Evolutionary conservation across 2,797 vertebrate species (phyloP).

Genomic region (Dryobates pubescens): DNA sequence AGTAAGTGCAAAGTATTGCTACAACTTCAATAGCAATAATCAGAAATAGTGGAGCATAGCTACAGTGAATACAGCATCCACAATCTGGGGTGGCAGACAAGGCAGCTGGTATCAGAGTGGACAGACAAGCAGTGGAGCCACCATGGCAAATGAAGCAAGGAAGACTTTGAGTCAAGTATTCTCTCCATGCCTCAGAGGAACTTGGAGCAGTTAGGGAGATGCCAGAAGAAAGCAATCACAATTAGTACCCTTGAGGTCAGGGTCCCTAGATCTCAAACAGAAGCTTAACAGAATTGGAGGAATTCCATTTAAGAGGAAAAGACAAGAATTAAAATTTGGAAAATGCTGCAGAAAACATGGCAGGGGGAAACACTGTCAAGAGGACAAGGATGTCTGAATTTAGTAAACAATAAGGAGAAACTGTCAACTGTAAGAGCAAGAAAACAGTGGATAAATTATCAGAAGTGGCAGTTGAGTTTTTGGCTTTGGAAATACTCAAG

Average conservation of each 20-base stretch:
- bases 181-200: neutral
- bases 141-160: neutral
- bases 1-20: neutral
- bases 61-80: neutral
- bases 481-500: neutral
- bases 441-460: neutral
- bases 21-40: neutral
- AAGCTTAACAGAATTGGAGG: neutral
- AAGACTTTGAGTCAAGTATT: neutral
- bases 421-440: neutral
- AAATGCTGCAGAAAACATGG: neutral
- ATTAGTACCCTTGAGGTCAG: neutral
- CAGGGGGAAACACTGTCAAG: neutral
- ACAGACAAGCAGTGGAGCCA: neutral
- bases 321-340: neutral
- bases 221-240: neutral
- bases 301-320: neutral
- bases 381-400: neutral
- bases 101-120: neutral
- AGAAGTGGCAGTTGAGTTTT: neutral
- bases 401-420: neutral
- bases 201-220: neutral
- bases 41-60: neutral
- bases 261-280: neutral
- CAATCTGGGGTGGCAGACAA: neutral